These are phyloP conservation scores for Drosophila sp. DNA, from an alignment of 1,140 invertebrate species.

Conservation along the genomic window DNA sequence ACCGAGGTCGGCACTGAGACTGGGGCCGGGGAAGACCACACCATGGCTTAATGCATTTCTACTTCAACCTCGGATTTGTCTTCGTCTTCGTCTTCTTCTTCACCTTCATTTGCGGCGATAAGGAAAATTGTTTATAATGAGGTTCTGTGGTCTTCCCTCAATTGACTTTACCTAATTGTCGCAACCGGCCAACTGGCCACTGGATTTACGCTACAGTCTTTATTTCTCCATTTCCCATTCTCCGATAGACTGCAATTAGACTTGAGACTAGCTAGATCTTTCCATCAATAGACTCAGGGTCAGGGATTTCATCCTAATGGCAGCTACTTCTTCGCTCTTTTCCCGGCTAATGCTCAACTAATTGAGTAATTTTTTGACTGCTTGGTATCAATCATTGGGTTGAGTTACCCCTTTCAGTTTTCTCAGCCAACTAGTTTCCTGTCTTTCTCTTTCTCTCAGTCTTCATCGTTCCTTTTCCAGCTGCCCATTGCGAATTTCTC, in stretches of 20 bases:
- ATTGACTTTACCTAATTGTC: slow-evolving; percentile 73
- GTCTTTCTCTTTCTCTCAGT: slow-evolving; percentile 1
- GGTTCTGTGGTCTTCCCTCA: slow-evolving; percentile 70
- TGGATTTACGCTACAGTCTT: slow-evolving; percentile 40
- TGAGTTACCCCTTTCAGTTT: slow-evolving; percentile 28
- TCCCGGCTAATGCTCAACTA: slow-evolving; percentile 72
- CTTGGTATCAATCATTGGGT: slow-evolving; percentile 68
- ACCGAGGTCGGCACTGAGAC: slow-evolving; percentile 27
- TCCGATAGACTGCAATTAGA: slow-evolving; percentile 30
- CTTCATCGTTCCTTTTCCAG: slow-evolving; percentile 19
- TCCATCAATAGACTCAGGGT: slow-evolving; percentile 21
- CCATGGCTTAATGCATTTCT: slow-evolving; percentile 67
- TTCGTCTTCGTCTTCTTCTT: slow-evolving; percentile 30
- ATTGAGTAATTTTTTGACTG: slow-evolving; percentile 79
- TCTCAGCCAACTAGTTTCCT: slow-evolving; percentile 38
- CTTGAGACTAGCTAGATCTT: slow-evolving; percentile 3
- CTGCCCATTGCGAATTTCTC: slow-evolving; percentile 75
- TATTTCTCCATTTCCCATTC: not conserved
- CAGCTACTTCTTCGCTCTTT: slow-evolving; percentile 37
- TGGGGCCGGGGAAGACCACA: slow-evolving; percentile 39
- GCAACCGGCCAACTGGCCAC: slow-evolving; percentile 33
- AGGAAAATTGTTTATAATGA: slow-evolving; percentile 82
- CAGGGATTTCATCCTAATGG: slow-evolving; percentile 49
- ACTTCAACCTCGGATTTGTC: too few relatives aligned
- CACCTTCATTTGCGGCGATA: slow-evolving; percentile 56